Evolutionary conservation across 37 sponge, comb jelly and placozoan genomes (phyloP).

Genomic region (Agelas oroides): DNA sequence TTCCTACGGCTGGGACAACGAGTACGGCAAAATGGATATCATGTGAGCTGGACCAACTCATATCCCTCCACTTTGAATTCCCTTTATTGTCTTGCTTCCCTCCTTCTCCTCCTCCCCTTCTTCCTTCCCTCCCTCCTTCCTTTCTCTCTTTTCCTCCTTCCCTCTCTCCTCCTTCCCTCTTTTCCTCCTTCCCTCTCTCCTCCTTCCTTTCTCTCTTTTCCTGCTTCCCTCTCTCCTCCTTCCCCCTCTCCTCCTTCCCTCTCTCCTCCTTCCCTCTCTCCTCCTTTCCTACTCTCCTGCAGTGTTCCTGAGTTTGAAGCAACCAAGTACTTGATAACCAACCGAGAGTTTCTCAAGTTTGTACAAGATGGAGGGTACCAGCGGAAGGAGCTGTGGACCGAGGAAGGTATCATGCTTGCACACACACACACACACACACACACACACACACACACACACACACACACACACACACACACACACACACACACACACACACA

Average conservation of each 20-base stretch:
- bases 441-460: too few relatives aligned
- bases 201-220: background rate
- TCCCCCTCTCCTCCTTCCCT: background rate
- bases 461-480: too few relatives aligned
- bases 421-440: too few relatives aligned
- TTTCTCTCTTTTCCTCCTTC: too few relatives aligned
- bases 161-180: background rate
- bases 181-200: background rate
- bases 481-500: too few relatives aligned
- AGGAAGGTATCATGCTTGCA: conserved; percentile 65
- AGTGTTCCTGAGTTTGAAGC: conserved; percentile 89
- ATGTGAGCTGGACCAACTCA: conserved; percentile 60
- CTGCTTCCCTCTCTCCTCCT: too few relatives aligned
- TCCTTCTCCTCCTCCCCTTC: too few relatives aligned
- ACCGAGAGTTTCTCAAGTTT: conserved; percentile 86
- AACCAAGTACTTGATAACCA: conserved; percentile 75
- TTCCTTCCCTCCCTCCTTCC: too few relatives aligned
- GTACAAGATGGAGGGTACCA: conserved; percentile 82
- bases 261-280: background rate
- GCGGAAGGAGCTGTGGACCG: conserved; percentile 78
- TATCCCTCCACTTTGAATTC: background rate
- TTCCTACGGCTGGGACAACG: conserved; percentile 95
- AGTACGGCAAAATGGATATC: conserved; percentile 74
- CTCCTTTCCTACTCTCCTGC: background rate
- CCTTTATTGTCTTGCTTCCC: background rate